phyloP scores from a whole-genome alignment of 35 echinoderm and acorn worm species.

The Ophiothrix spiculata region DNA sequence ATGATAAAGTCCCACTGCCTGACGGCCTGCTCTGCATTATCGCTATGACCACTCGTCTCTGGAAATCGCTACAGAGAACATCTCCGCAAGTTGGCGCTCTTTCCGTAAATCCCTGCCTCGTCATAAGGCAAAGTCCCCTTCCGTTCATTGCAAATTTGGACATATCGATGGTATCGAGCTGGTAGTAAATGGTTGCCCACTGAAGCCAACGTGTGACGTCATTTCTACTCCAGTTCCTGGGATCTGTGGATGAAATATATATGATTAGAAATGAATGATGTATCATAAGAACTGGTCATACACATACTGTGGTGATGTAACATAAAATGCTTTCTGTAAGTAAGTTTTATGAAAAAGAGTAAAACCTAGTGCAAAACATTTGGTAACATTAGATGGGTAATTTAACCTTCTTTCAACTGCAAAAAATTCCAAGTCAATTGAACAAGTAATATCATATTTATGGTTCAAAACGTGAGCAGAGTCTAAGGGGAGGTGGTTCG shows the following conservation, averaged over 20 bases:
- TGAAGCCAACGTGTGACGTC: conserved; percentile 30
- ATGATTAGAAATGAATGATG: background rate
- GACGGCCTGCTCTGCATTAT: background rate
- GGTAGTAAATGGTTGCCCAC: conserved; percentile 13
- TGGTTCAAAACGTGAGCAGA: no score
- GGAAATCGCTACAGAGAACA: conserved; percentile 31
- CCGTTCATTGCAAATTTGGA: conserved; percentile 46
- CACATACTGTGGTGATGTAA: no score
- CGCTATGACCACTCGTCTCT: background rate
- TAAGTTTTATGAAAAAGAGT: no score
- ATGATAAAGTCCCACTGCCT: background rate
- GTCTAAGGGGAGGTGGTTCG: no score
- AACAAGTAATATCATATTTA: no score
- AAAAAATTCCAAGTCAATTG: no score
- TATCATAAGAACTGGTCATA: background rate
- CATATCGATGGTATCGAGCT: conserved; percentile 13
- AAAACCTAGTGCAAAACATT: no score
- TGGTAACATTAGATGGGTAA: no score
- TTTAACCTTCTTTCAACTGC: no score
- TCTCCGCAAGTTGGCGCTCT: conserved; percentile 41
- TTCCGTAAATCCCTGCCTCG: conserved; percentile 15
- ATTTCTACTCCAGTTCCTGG: conserved; percentile 15
- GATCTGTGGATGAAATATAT: conserved; percentile 19
- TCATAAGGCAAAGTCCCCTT: conserved; percentile 29
- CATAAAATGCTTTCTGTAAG: no score